These are phyloP conservation scores for Ctenosaura bakeri DNA, from an alignment of 2,797 vertebrate genomes.

Conservation along the genomic window DNA sequence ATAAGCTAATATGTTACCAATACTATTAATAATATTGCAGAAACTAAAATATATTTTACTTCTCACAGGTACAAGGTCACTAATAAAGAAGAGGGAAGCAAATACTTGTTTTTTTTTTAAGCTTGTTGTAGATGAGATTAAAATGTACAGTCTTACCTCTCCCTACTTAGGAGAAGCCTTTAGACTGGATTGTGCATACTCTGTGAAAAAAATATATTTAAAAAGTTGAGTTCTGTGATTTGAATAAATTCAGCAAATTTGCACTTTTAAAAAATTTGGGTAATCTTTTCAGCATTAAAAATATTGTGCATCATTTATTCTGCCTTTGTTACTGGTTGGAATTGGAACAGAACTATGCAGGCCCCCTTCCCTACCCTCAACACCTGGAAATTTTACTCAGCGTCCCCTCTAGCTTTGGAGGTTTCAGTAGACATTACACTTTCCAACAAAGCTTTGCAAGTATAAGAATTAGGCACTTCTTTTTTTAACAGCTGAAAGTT, in stretches of 20 bases:
- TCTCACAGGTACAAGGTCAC: neutral
- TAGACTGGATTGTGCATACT: too few relatives aligned
- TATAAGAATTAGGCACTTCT: neutral
- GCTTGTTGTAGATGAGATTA: neutral
- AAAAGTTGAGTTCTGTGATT: neutral
- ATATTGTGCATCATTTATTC: neutral
- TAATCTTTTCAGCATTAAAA: neutral
- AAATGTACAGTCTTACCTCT: neutral
- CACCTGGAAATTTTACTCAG: neutral
- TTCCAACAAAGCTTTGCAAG: neutral
- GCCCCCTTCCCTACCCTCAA: neutral
- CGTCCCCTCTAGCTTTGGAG: neutral
- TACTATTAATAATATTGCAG: too few relatives aligned
- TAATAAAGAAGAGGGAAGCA: neutral
- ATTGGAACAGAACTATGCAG: too few relatives aligned
- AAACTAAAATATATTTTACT: too few relatives aligned
- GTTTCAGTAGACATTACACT: neutral
- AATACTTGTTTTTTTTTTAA: neutral
- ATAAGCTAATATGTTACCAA: too few relatives aligned
- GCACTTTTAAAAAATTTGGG: neutral
- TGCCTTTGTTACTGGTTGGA: neutral
- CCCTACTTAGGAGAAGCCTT: neutral
- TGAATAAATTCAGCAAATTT: neutral
- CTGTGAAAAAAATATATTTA: too few relatives aligned
- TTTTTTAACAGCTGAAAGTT: neutral